Base-by-base conservation (phyloP, 2,797 vertebrate genomes). In the Balearica regulorum region DNA sequence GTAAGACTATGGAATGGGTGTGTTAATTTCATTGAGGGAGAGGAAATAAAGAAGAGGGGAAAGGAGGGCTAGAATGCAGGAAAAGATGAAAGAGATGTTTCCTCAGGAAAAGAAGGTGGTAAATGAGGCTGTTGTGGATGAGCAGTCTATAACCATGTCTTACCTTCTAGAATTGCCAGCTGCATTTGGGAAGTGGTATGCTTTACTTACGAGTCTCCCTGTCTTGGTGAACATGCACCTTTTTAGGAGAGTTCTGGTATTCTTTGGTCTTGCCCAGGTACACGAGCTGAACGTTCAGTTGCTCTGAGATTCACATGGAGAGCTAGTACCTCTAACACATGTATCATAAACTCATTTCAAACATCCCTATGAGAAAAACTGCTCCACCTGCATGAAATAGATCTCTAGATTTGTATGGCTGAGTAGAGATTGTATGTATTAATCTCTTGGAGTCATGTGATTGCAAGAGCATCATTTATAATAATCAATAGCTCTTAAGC, bases 271-370 rank as follows among this genome's bases (percentile, higher is more conserved):
- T 94, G 1, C 2, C 13, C 11, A 57, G 43, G 10, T 43, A 7
- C 0, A 3, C 39, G 12, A 83, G 14, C 44, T 71, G 44, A 75
- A 25, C 7, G 1, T 57, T 41, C 19, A 37, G 16, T 37, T 64
- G 10, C 37, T 78, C 26, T 2, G 2, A 64, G 51, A 4, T 24
- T 78, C 22, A 28, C 0, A 0, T 19, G 76, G 15, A 43, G 39
- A 35, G 12, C 29, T 46, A 10, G 13, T 17, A 46, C 16, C 13
- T 46, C 49, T 20, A 57, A 46, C 8, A 16, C 0, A 0, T n/a
- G 7, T 33, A 51, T 28, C 16, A 12, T 16, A 20, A 64, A 4
- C 11, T 79, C 19, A 19, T 39, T 93, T 72, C 29, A 53, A 17
- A 35, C 11, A 31, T 18, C 3, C 29, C 6, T 44, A 28, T 29